Base-by-base conservation (phyloP, 2,888 invertebrate genomes). In the Sclerodermus sp. region DNA sequence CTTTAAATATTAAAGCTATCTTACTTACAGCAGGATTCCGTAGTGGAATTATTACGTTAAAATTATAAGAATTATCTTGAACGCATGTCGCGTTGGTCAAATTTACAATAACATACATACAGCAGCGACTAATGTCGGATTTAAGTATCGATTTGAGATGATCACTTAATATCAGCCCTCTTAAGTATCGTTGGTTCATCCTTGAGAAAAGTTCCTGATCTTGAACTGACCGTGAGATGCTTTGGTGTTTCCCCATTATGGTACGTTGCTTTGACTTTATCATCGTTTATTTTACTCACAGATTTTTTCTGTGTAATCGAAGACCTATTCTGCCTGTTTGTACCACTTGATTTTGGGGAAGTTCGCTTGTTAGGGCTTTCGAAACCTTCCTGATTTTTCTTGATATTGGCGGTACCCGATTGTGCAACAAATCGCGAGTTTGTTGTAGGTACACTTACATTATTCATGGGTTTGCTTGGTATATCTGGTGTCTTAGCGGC, bases 161-260 rank as follows among this genome's bases (percentile, higher is more conserved):
- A 63, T 49, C n/a, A n/a, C n/a, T 73, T 74, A 49, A 77, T 70
- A 53, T 79, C 78, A 12, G 74, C 66, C 45, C 81, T 83, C 47
- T 81, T 82, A 54, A 85, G 73, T 68, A 85, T 80, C 15, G 86
- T 87, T 1, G 89, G 88, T 73, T 89, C 88, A 60, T 89, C 89
- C 73, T 89, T 89, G 14, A 88, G 77, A 69, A 89, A 89, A 0
- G 90, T 90, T 14, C 86, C 87, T 0, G 89, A 90, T 39, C 89
- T 82, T 9, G 80, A 81, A 42, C 80, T 80, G 36, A 81, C 79
- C 2, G 79, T 79, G 9, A 77, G 73, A 53, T 77, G 79, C 53
- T 77, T 74, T 18, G 64, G 60, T 15, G 65, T 49, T 34, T 71
- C 73, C 12, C 67, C 67, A 39, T 70, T 72, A 62, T 69, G 68